Conservation (phyloP, 2,888 invertebrate genomes). For the Sesia apiformis region DNA sequence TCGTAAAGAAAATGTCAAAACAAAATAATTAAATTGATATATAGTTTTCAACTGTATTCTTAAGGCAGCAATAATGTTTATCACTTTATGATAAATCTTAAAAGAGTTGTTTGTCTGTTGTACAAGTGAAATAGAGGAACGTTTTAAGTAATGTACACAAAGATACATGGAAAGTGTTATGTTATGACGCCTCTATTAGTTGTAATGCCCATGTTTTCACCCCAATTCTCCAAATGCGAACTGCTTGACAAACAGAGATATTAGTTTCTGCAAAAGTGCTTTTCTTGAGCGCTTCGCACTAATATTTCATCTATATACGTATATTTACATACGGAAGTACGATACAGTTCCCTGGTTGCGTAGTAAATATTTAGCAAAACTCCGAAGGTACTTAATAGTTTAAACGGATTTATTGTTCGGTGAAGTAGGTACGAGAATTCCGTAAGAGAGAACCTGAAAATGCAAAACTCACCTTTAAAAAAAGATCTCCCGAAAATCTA, state of each 20-base stretch:
- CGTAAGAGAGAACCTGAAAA: neutral
- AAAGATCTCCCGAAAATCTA: slow-evolving; percentile 37
- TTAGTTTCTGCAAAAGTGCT: slow-evolving; percentile 62
- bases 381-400: too few species aligned
- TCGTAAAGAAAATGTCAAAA: too few species aligned
- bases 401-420: neutral
- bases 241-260: slow-evolving; percentile 67
- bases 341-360: too few species aligned
- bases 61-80: too few species aligned
- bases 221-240: slow-evolving; percentile 59
- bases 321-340: too few species aligned
- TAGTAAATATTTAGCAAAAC: too few species aligned
- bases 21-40: too few species aligned
- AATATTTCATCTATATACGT: slow-evolving; percentile 38
- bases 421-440: neutral
- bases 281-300: slow-evolving; percentile 53
- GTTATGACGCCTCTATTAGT: slow-evolving; percentile 19
- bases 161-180: neutral
- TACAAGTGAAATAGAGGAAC: too few species aligned
- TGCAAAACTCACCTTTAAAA: slow-evolving; percentile 18
- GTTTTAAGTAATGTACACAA: too few species aligned
- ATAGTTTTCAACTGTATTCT: too few species aligned
- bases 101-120: too few species aligned
- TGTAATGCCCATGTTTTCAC: slow-evolving; percentile 40
- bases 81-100: too few species aligned